These are phyloP conservation scores for Idris sp. DNA, from an alignment of 1,140 invertebrate genomes.

Conservation along the genomic window DNA sequence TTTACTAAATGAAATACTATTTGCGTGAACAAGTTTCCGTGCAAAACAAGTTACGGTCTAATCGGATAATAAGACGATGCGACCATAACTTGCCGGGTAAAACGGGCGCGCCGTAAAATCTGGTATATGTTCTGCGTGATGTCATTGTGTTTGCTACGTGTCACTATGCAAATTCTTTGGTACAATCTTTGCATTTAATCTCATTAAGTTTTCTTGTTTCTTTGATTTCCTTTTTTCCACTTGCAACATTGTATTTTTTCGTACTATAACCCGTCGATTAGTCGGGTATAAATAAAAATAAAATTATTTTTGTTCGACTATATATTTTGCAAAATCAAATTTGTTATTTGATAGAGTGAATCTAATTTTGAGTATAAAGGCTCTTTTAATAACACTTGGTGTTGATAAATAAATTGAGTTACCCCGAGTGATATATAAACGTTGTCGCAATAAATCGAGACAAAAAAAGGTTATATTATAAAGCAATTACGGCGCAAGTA, in stretches of 20 bases:
- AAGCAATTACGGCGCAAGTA: constrained; percentile 43
- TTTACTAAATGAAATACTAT: constrained; percentile 10
- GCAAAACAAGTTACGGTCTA: constrained; percentile 37
- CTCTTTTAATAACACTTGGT: no score
- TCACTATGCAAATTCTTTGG: not conserved
- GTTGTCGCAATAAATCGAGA: not conserved
- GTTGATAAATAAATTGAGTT: no score
- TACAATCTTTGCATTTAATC: not conserved
- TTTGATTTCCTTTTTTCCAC: no score
- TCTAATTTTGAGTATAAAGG: no score
- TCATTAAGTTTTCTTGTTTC: not conserved
- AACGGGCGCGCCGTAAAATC: constrained; percentile 23
- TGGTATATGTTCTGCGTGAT: constrained; percentile 10
- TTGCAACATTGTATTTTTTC: no score
- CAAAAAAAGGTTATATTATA: constrained; percentile 6
- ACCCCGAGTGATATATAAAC: no score
- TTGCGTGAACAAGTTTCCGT: constrained; percentile 29
- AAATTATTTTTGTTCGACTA: no score
- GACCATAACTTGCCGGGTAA: constrained; percentile 1
- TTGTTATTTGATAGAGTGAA: no score
- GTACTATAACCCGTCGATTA: no score
- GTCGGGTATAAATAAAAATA: no score
- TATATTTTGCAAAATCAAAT: no score
- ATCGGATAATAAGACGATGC: constrained; percentile 35
- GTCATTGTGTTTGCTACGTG: constrained; percentile 8